phyloP scores from a whole-genome alignment of 2,888 invertebrate genomes.

The Frankliniella intonsa region DNA sequence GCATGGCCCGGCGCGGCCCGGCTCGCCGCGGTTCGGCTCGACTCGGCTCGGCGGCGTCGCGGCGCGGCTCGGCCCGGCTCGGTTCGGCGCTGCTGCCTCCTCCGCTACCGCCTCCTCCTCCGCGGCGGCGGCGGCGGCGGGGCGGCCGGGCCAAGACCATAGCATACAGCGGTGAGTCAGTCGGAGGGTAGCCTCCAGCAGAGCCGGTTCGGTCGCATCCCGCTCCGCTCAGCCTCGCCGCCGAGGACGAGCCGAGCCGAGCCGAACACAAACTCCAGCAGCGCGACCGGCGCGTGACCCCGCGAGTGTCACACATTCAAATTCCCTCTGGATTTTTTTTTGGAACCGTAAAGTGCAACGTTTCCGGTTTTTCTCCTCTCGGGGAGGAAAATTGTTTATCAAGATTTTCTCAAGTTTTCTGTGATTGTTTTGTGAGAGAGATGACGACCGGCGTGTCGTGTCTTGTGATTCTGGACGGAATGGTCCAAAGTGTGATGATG shows the following conservation, averaged over 20 bases:
- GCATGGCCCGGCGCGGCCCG: background rate
- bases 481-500: background rate
- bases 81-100: background rate
- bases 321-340: background rate
- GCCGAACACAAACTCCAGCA: background rate
- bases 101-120: background rate
- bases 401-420: background rate
- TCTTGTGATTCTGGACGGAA: background rate
- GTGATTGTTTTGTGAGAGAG: background rate
- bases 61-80: conserved; percentile 2
- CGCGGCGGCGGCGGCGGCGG: background rate
- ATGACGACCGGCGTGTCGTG: background rate
- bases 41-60: background rate
- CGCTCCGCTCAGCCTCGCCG: background rate
- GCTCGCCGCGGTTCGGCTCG: background rate
- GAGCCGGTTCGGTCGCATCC: background rate
- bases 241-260: background rate
- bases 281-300: background rate
- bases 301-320: background rate
- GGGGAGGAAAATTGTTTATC: background rate
- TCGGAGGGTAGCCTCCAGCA: conserved; percentile 14
- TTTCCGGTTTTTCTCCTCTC: background rate
- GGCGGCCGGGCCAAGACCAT: background rate
- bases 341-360: background rate
- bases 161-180: conserved; percentile 4